phyloP scores from a whole-genome alignment of 2,888 invertebrate genomes.

The Drosophila cyrtoloma region DNA sequence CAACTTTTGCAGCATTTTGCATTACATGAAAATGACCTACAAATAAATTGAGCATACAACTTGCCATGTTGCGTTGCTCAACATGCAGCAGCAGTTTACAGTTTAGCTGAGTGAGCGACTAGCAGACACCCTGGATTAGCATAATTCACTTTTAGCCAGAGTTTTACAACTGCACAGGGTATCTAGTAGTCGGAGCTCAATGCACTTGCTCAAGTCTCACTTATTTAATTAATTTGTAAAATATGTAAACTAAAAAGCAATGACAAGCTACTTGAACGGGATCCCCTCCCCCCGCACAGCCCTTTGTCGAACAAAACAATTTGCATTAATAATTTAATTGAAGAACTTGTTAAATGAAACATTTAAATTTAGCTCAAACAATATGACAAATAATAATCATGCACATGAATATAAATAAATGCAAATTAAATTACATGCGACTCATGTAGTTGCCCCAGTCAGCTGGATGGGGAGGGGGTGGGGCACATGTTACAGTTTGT shows the following conservation, averaged over 20 bases:
- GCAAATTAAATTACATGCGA: slow-evolving; percentile 65
- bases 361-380: slow-evolving; percentile 66
- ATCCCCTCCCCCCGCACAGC: neutral
- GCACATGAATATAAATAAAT: slow-evolving; percentile 59
- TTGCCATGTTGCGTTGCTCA: slow-evolving; percentile 18
- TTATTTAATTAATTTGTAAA: slow-evolving; percentile 10
- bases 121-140: neutral
- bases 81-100: neutral
- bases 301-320: slow-evolving; percentile 34
- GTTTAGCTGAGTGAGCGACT: neutral
- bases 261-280: slow-evolving; percentile 8
- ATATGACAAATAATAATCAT: slow-evolving; percentile 65
- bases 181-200: neutral
- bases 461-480: neutral
- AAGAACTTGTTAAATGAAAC: slow-evolving; percentile 77
- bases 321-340: slow-evolving; percentile 75
- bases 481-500: slow-evolving; percentile 29
- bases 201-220: neutral
- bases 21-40: slow-evolving; percentile 75
- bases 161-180: neutral
- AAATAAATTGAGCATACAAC: slow-evolving; percentile 61
- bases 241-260: slow-evolving; percentile 3
- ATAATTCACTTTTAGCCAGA: neutral
- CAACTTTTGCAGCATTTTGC: slow-evolving; percentile 42
- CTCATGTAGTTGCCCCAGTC: slow-evolving; percentile 7